Base-by-base conservation (phyloP, 2,888 invertebrate species). In the Protophormia terraenovae region DNA sequence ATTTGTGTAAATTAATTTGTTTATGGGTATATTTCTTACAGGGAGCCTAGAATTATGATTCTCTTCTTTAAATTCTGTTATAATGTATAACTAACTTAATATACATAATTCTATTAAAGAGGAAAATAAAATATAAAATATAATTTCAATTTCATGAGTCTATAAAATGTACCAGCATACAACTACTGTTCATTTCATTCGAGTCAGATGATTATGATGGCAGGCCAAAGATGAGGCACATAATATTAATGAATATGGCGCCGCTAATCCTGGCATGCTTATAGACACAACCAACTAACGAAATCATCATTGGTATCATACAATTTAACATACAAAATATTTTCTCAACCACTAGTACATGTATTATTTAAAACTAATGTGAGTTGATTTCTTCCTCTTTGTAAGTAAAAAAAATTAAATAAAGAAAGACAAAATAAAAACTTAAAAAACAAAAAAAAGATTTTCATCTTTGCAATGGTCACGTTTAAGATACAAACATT, bases 161-260 rank as follows among this genome's bases (percentile, higher is more conserved):
- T 67, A 14, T 45, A 47, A 58, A 53, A 41, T 62, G 60, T 5
- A 60, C 22, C 50, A 38, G 47, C 60, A 29, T 64, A 55, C 60
- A 45, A 67, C 69, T 73, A 69, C 72, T 76, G 81, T 81, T 73
- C 81, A 62, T 62, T 75, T 55, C 32, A 73, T 62, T 85, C 73
- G 78, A 32, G 32, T 45, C 41, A 71, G 45, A 64, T 29, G 71
- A 53, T 72, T 19, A 50, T 62, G 72, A 55, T 73, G 80, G 45
- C 66, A 47, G 24, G 38, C 62, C n/a, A 19, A 71, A 78, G 71
- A 78, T 69, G 50, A 58, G 78, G 78, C 82, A 64, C 53, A 81
- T 77, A 73, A 78, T 82, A 78, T 78, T 85, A 79, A 78, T 85
- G 81, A 85, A 80, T 82, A 78, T 82, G 85, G 85, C 85, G 85